Base-by-base conservation (phyloP, 1,140 invertebrate species). In the Habropoda laboriosa region DNA sequence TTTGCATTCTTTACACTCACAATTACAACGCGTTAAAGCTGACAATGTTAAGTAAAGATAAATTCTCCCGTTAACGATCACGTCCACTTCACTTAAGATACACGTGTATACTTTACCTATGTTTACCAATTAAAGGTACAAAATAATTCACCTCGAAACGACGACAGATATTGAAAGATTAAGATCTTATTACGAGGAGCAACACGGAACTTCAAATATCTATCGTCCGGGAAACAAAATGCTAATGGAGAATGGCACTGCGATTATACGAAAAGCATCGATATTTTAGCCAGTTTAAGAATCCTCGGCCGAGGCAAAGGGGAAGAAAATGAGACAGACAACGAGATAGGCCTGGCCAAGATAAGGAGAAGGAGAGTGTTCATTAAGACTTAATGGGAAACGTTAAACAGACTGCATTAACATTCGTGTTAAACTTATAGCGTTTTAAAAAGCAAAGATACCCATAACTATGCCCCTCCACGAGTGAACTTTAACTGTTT, bases 321-420 rank as follows among this genome's bases (percentile, higher is more conserved):
- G 35, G 24, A 35, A 66, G 67, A 73, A 45, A 87, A 80, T 47
- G 40, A 71, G 60, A 78, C 30, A 32, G 55, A 82, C 66, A 87
- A 73, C 42, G 38, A 58, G 58, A 49, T n/a, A 47, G 58, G 70
- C 47, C 58, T 77, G 53, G 70, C 3, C 57, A 45, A 79, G 68
- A 81, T 73, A 79, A 63, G 72, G 78, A 64, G 58, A 66, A 71
- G 73, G 49, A 49, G 66, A 88, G 83, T 87, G 81, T 86, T 89
- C 88, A 89, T 87, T 89, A 89, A 88, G 82, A 82, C 80, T 82
- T 89, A 87, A 88, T 89, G 82, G 84, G 83, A 80, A 81, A 86
- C 85, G 86, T 89, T 89, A 89, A 89, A 87, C 78, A 89, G 84
- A 66, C 61, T 71, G 72, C 86, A 88, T 89, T 88, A 88, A 88